phyloP scores from a whole-genome alignment of 2,797 vertebrate genomes.

The Lacerta bilineata region DNA sequence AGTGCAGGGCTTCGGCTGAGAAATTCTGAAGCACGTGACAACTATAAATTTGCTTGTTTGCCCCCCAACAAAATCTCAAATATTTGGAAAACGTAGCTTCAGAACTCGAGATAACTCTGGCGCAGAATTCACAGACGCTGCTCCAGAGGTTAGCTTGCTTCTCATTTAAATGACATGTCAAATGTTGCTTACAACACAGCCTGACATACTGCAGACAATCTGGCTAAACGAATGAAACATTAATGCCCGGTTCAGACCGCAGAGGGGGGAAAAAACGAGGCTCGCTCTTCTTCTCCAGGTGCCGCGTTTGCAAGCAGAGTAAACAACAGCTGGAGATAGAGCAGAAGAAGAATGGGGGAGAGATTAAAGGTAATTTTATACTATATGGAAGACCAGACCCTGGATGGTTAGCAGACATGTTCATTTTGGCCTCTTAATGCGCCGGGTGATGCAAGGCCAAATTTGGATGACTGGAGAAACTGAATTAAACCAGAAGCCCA shows the following conservation, averaged over 20 bases:
- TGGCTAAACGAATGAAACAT: neutral
- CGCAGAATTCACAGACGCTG: neutral
- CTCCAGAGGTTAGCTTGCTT: neutral
- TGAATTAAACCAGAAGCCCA: neutral
- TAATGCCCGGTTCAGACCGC: neutral
- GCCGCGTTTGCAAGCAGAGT: slow-evolving; percentile 80
- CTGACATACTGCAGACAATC: neutral
- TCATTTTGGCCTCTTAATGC: neutral
- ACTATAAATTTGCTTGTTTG: neutral
- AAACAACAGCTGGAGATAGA: slow-evolving; percentile 74
- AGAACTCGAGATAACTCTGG: neutral
- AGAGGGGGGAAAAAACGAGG: rapidly evolving
- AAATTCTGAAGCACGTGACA: neutral
- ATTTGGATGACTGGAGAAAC: neutral
- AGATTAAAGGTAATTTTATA: slow-evolving; percentile 72
- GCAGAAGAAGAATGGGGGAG: slow-evolving; percentile 68
- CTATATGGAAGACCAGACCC: neutral
- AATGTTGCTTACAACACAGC: neutral
- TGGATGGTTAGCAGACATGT: neutral
- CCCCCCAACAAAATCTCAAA: neutral
- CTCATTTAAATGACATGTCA: neutral
- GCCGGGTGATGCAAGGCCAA: neutral
- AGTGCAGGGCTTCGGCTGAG: neutral
- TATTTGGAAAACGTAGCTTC: neutral
- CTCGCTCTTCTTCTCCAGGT: slow-evolving; percentile 69